phyloP scores from a whole-genome alignment of 1,140 invertebrate genomes.

The Samia ricini region DNA sequence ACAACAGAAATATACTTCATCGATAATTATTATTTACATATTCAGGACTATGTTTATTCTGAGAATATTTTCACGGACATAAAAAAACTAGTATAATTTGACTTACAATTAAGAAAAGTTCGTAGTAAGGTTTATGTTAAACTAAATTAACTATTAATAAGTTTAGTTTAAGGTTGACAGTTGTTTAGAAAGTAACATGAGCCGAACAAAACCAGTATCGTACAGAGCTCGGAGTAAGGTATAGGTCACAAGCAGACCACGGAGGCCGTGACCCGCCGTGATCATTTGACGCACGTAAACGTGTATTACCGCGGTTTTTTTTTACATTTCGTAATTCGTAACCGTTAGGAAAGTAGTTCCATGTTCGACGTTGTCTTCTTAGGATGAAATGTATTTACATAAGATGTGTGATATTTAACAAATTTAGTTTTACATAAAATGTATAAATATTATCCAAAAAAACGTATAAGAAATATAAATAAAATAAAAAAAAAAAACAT shows the following conservation, averaged over 20 bases:
- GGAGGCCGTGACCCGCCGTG: conserved; percentile 40
- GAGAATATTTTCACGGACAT: conserved; percentile 20
- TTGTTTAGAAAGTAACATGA: neutral
- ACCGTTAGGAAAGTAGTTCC: conserved; percentile 6
- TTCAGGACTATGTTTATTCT: conserved; percentile 16
- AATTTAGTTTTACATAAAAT: no score
- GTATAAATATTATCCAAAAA: no score
- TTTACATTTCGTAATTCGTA: conserved; percentile 28
- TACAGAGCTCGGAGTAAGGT: conserved; percentile 51
- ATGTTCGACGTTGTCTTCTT: neutral
- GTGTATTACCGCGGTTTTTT: conserved; percentile 23
- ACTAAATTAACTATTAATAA: conserved; percentile 21
- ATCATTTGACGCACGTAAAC: conserved; percentile 30
- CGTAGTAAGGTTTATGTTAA: conserved; percentile 9
- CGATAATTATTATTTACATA: neutral
- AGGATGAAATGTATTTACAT: neutral
- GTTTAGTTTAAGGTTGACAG: conserved; percentile 11
- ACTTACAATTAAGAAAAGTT: conserved; percentile 28
- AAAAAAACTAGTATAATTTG: conserved; percentile 25
- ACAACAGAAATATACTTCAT: neutral
- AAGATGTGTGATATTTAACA: neutral
- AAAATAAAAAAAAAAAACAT: no score
- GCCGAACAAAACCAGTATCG: conserved; percentile 50
- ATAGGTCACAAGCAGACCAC: conserved; percentile 51
- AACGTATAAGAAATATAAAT: no score